Evolutionary conservation across 2,888 invertebrate genomes (phyloP).

Genomic region (Electrophaes corylata): DNA sequence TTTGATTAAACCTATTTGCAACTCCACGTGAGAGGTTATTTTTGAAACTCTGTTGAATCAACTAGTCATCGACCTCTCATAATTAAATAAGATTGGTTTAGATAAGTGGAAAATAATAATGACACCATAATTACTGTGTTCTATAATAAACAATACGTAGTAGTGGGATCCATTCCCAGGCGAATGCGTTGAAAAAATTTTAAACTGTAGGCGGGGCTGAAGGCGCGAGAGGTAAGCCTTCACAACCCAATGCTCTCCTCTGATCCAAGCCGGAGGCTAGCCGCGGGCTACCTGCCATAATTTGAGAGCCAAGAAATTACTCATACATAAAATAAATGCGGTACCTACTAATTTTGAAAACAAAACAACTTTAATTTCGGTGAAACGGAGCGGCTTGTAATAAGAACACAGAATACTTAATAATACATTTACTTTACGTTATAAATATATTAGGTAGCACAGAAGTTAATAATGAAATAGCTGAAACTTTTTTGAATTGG

Average conservation of each 20-base stretch:
- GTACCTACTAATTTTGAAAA: slow-evolving; percentile 74
- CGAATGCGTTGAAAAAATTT: slow-evolving; percentile 72
- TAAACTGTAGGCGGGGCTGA: slow-evolving; percentile 78
- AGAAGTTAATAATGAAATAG: slow-evolving; percentile 32
- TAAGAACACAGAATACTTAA: slow-evolving; percentile 21
- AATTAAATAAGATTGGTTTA: slow-evolving; percentile 34
- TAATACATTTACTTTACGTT: background rate
- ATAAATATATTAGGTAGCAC: slow-evolving; percentile 58
- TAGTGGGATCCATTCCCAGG: slow-evolving; percentile 70
- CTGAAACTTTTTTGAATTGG: slow-evolving; percentile 30
- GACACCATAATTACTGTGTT: slow-evolving; percentile 67
- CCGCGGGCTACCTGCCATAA: slow-evolving; percentile 82
- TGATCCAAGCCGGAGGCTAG: slow-evolving; percentile 63
- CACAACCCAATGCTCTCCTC: slow-evolving; percentile 50
- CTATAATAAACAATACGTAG: slow-evolving; percentile 76
- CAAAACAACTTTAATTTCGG: slow-evolving; percentile 60
- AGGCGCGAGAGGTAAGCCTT: slow-evolving; percentile 66
- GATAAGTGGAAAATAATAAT: slow-evolving; percentile 59
- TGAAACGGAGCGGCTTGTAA: slow-evolving; percentile 51
- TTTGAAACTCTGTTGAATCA: slow-evolving; percentile 4
- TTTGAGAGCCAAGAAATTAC: slow-evolving; percentile 79
- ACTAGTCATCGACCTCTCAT: slow-evolving; percentile 33
- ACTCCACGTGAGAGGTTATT: slow-evolving; percentile 1
- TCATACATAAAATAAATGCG: slow-evolving; percentile 77
- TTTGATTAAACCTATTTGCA: slow-evolving; percentile 23